Conservation (phyloP, 2,797 vertebrate genomes). For the Coregonus sp. region DNA sequence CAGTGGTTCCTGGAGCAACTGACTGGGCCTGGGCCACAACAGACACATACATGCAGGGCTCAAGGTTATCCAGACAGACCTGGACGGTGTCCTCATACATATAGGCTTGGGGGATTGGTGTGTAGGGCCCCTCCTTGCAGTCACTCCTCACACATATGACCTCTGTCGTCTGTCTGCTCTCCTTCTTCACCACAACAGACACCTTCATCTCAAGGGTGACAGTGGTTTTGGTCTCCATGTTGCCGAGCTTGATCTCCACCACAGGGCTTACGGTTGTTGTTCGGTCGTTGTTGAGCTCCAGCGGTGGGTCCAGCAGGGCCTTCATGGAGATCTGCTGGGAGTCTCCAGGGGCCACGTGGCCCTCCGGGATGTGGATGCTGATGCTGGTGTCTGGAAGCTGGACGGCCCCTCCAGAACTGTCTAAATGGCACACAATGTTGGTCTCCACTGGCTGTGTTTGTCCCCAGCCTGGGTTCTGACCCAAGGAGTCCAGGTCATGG, state of each 20-base stretch:
- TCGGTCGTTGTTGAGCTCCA: conserved; percentile 91
- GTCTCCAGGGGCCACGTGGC: conserved; percentile 85
- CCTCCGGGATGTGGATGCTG: conserved; percentile 87
- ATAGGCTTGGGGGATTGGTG: conserved; percentile 75
- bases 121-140: conserved; percentile 90
- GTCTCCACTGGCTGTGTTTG: conserved; percentile 96
- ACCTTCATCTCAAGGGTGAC: conserved; percentile 91
- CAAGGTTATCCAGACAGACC: conserved; percentile 88
- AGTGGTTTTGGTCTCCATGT: conserved; percentile 87
- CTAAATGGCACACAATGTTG: conserved; percentile 89
- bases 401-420: conserved; percentile 88
- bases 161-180: conserved; percentile 80
- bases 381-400: conserved; percentile 93
- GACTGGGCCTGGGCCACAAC: conserved; percentile 82
- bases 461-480: conserved; percentile 95
- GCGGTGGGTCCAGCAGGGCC: conserved; percentile 88
- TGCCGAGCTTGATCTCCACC: conserved; percentile 92
- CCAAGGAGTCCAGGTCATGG: conserved; percentile 90
- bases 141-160: conserved; percentile 89
- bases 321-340: conserved; percentile 93
- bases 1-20: conserved; percentile 80
- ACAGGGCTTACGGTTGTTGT: conserved; percentile 91
- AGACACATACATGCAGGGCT: conserved; percentile 94
- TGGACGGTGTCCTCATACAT: conserved; percentile 87
- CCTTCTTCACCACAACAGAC: conserved; percentile 85